These are phyloP conservation scores for Strigops habroptila DNA, from an alignment of 2,113 vertebrate genomes.

Conservation along the genomic window DNA sequence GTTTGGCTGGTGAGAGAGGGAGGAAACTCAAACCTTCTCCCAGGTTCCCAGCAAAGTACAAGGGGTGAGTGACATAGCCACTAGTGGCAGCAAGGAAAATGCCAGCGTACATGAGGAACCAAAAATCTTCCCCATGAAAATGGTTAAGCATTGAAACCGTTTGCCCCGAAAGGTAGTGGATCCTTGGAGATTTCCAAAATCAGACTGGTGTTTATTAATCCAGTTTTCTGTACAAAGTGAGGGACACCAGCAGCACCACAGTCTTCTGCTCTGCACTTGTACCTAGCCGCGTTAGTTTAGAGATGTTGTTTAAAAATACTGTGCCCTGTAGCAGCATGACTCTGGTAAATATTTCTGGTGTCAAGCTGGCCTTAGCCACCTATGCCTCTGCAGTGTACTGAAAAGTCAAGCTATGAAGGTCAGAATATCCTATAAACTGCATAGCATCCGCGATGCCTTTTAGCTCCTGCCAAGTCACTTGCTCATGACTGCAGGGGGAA, in stretches of 20 bases:
- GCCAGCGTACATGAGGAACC: rapidly evolving
- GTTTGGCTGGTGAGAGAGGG: rapidly evolving
- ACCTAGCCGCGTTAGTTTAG: rapidly evolving
- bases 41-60: neutral
- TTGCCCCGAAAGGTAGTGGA: neutral
- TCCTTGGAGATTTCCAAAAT: neutral
- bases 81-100: neutral
- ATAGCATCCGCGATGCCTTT: neutral
- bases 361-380: neutral
- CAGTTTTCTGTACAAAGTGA: neutral
- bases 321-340: neutral
- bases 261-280: rapidly evolving
- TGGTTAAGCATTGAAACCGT: neutral
- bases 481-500: neutral
- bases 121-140: neutral
- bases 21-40: neutral
- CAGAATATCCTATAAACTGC: neutral
- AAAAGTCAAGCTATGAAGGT: neutral
- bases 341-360: neutral
- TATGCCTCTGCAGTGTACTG: neutral
- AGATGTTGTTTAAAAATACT: neutral
- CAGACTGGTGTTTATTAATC: rapidly evolving
- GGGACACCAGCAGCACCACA: rapidly evolving
- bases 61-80: neutral
- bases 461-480: constrained; percentile 22